Conservation (phyloP, 2,113 vertebrate genomes). For the Dasyprocta punctata region DNA sequence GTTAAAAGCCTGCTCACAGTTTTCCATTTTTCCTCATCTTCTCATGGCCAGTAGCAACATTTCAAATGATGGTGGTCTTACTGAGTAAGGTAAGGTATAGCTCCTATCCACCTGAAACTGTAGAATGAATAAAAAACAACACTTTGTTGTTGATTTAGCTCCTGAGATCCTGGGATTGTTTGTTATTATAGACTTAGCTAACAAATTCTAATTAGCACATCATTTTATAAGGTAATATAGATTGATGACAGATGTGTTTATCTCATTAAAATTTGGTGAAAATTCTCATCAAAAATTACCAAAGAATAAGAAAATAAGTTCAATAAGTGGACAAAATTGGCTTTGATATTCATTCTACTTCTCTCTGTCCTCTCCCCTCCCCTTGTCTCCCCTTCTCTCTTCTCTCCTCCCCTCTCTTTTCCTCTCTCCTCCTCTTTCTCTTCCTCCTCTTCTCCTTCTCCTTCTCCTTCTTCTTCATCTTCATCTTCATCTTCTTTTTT, state of each 20-base stretch:
- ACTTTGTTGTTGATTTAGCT: neutral
- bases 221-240: neutral
- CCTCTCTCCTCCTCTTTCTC: no score
- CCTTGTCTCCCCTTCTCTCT: no score
- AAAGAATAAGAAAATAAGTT: neutral
- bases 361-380: accelerated
- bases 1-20: neutral
- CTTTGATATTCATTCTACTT: neutral
- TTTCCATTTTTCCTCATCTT: neutral
- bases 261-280: neutral
- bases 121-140: neutral
- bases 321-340: neutral
- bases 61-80: neutral
- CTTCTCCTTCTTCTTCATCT: no score
- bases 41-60: neutral
- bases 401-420: no score
- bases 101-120: neutral
- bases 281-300: neutral
- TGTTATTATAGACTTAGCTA: neutral
- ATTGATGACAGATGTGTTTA: neutral
- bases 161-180: neutral
- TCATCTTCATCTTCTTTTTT: no score
- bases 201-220: neutral
- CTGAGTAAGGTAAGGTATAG: neutral
- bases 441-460: no score